Evolutionary conservation across 2,888 invertebrate species (phyloP).

Genomic region (Melinopterus prodromus): DNA sequence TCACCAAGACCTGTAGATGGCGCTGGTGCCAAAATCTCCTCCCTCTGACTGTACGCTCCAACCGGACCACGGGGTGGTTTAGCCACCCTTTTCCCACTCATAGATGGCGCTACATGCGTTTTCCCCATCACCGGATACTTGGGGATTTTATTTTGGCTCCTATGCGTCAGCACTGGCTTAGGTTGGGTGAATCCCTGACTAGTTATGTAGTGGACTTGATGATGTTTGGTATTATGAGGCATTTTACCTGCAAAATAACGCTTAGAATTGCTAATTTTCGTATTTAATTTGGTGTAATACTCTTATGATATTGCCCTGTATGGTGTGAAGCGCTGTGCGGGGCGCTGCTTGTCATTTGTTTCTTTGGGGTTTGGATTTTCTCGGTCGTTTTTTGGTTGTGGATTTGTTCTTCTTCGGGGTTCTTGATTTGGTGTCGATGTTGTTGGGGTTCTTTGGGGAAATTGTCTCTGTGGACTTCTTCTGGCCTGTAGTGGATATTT

Average conservation of each 20-base stretch:
- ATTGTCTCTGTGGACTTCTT: neutral
- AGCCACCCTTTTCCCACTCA: conserved; percentile 41
- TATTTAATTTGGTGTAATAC: neutral
- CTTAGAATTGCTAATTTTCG: too few relatives aligned
- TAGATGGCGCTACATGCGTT: conserved; percentile 42
- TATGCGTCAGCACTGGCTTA: conserved; percentile 30
- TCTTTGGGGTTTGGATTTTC: neutral
- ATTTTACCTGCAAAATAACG: conserved; percentile 38
- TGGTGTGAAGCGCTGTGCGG: neutral
- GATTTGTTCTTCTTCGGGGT: neutral
- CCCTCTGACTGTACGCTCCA: conserved; percentile 52
- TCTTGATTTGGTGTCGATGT: neutral
- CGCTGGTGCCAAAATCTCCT: conserved; percentile 56
- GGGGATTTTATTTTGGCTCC: conserved; percentile 42
- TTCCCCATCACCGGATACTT: conserved; percentile 60
- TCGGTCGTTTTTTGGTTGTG: conserved; percentile 9
- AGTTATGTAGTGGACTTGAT: conserved; percentile 49
- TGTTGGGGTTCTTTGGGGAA: neutral
- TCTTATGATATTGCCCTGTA: conserved; percentile 17
- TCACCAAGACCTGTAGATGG: conserved; percentile 49
- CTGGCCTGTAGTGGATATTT: conserved; percentile 10
- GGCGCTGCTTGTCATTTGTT: neutral
- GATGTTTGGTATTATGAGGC: conserved; percentile 40
- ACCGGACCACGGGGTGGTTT: conserved; percentile 48
- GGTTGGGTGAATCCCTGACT: conserved; percentile 47